Conservation (phyloP, 2,797 vertebrate species). For the Artibeus lituratus region DNA sequence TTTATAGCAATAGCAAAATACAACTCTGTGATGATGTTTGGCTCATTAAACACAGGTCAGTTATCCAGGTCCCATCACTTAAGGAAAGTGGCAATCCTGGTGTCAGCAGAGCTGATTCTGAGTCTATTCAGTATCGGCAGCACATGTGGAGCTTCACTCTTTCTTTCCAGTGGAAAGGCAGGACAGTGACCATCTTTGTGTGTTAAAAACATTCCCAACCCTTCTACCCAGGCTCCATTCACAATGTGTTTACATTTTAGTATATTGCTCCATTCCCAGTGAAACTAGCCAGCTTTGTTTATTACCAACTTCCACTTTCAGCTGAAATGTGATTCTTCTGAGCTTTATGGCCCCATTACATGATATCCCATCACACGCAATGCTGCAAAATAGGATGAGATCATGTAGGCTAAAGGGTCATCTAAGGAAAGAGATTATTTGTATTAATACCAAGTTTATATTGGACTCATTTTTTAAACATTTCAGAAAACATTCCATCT, state of each 20-base stretch:
- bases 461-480: constrained; percentile 16
- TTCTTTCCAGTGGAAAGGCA: neutral
- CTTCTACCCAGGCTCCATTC: neutral
- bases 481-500: constrained; percentile 51
- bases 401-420: constrained; percentile 2
- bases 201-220: neutral
- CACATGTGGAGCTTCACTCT: neutral
- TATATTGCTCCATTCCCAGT: neutral
- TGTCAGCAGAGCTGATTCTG: neutral
- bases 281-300: constrained; percentile 47
- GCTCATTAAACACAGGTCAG: neutral
- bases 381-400: neutral
- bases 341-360: neutral
- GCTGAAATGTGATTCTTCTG: constrained; percentile 41
- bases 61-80: neutral
- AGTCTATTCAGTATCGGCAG: neutral
- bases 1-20: neutral
- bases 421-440: constrained; percentile 44
- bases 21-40: neutral
- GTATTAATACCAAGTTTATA: constrained; percentile 59
- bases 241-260: constrained; percentile 34
- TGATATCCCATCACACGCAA: neutral
- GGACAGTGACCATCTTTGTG: neutral
- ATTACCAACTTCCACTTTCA: constrained; percentile 21
- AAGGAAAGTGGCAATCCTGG: neutral